Evolutionary conservation across 1,140 invertebrate species (phyloP).

Genomic region (Asobara japonica): DNA sequence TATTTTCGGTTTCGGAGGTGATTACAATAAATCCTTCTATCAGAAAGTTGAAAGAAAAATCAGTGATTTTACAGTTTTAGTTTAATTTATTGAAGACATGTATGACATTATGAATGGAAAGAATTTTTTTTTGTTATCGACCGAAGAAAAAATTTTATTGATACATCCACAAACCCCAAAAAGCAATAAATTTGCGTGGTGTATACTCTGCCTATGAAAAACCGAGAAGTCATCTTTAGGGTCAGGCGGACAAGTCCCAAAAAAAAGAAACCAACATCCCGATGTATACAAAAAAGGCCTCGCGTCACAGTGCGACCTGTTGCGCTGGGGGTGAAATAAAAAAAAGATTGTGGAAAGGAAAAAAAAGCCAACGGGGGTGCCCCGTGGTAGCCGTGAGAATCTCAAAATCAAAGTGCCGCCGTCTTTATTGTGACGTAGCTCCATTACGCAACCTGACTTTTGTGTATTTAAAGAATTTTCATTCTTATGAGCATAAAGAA

Average conservation of each 20-base stretch:
- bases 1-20: no score
- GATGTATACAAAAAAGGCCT: constrained; percentile 39
- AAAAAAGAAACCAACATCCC: constrained; percentile 10
- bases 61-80: neutral
- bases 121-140: neutral
- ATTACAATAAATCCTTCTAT: no score
- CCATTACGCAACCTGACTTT: constrained; percentile 58
- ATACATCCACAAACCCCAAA: constrained; percentile 24
- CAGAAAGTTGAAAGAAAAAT: no score
- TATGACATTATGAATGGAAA: neutral
- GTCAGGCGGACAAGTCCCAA: constrained; percentile 19
- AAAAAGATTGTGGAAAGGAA: constrained; percentile 22
- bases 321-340: constrained; percentile 37
- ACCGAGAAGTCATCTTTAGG: constrained; percentile 37
- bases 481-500: constrained; percentile 17
- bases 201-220: constrained; percentile 6
- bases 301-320: constrained; percentile 55
- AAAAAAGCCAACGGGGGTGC: constrained; percentile 41
- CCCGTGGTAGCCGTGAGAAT: constrained; percentile 52
- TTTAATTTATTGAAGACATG: neutral
- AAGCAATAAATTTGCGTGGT: constrained; percentile 50
- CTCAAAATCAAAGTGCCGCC: constrained; percentile 53
- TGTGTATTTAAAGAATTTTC: constrained; percentile 36
- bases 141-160: neutral
- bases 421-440: constrained; percentile 51